Percentiles rank a stretch among this genome's conserved stretches.
These are phyloP conservation scores for Neogale vison DNA, from an alignment of 2,113 vertebrate species.

Conservation along the genomic window DNA sequence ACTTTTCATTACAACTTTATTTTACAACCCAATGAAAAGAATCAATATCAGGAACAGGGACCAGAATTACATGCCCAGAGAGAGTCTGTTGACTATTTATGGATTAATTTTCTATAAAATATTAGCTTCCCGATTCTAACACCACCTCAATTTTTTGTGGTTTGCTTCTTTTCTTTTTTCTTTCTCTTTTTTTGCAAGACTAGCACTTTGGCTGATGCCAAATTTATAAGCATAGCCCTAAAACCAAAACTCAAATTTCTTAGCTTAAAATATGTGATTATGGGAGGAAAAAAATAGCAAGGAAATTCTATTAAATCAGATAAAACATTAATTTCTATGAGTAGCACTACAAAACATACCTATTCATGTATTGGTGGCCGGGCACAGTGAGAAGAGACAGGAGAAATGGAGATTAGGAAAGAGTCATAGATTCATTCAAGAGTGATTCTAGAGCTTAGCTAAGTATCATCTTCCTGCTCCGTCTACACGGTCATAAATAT, in stretches of 20 bases:
- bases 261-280: not conserved
- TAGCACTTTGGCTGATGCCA: not conserved
- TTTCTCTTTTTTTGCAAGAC: not conserved
- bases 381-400: not conserved
- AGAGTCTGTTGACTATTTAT: not conserved
- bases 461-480: not conserved
- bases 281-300: slow-evolving; percentile 28
- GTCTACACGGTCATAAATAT: not conserved
- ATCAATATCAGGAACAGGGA: not conserved
- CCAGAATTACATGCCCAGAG: not conserved
- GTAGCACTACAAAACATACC: not conserved
- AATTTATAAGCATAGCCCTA: not conserved
- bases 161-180: not conserved
- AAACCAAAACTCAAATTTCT: not conserved
- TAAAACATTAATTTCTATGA: not conserved
- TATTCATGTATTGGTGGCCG: not conserved
- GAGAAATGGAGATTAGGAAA: not conserved
- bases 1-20: slow-evolving; percentile 20
- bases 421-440: not conserved
- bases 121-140: not conserved
- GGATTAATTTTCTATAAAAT: not conserved
- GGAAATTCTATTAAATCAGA: not conserved
- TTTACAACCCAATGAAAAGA: slow-evolving; percentile 43
- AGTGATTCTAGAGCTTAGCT: not conserved
- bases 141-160: not conserved